Evolutionary conservation across 2,797 vertebrate species (phyloP), one percentile per base, ranked within the genome.

Genomic region (Sebastes aleutianus): DNA sequence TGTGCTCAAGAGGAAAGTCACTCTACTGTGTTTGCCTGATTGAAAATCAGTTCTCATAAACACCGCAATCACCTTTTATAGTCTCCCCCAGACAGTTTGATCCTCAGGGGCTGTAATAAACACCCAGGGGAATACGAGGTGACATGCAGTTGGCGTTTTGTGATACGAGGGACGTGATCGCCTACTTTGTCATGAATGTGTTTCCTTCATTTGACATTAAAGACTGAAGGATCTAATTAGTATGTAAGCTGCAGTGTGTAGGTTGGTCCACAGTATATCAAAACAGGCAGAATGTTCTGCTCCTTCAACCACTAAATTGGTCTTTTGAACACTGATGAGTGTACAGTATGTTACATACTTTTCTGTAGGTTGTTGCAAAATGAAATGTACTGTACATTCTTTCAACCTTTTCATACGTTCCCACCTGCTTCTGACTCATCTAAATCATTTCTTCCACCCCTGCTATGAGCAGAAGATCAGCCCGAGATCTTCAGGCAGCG

Each of bases 41-140:
- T 93, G 86, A 87, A 90, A 94, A 91, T 92, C 90, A 89, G 86
- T 91, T 88, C 88, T 93, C 87, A 92, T 93, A 90, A 93, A 89
- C 90, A 91, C 78, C 4, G 77, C 85, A 92, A 90, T 94, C 92
- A 92, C 88, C 91, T 91, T 50, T 92, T 90, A 90, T 90, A 73
- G 87, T 91, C 87, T 89, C 80, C 69, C 86, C 69, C 64, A 91
- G 87, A 87, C 89, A 79, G 75, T 88, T 78, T 89, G 90, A 91
- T 91, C 78, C 84, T 83, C 74, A 13, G 85, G 79, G 77, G 84
- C 84, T 89, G 69, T 67, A 85, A 89, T 89, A 88, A 87, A 89
- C 78, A 80, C 85, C 75, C 72, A 65, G 73, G 75, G 85, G 84
- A 86, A 75, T 77, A 56, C 20, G 59, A 83, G 80, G 83, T 89